Evolutionary conservation across 1,140 invertebrate species (phyloP).

Genomic region (Cydia splendana): DNA sequence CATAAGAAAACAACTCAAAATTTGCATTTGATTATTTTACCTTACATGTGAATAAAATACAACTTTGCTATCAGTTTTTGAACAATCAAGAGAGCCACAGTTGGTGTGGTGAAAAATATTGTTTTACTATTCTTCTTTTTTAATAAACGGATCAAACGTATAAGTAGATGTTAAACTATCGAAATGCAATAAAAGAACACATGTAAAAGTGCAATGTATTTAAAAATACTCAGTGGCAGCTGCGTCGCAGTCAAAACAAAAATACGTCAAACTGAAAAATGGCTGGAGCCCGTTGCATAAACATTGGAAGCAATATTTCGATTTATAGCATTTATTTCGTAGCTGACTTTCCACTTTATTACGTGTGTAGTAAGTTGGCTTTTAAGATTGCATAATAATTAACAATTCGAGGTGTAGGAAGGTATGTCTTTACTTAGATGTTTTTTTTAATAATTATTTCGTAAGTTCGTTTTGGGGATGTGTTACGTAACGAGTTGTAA

Average conservation of each 20-base stretch:
- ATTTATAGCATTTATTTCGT: not conserved
- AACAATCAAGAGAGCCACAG: too few relatives aligned
- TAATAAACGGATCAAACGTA: not conserved
- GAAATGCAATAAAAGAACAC: not conserved
- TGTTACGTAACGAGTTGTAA: not conserved
- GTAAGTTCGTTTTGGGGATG: not conserved
- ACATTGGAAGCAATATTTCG: not conserved
- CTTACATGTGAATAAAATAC: too few relatives aligned
- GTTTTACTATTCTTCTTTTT: too few relatives aligned
- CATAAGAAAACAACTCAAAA: too few relatives aligned
- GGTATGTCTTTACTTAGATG: too few relatives aligned
- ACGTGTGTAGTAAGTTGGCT: not conserved
- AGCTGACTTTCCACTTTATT: not conserved
- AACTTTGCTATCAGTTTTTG: too few relatives aligned
- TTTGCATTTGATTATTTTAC: too few relatives aligned
- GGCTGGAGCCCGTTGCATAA: not conserved
- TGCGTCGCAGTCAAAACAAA: slow-evolving; percentile 16
- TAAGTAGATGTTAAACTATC: not conserved
- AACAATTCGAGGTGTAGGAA: too few relatives aligned
- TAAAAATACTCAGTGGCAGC: not conserved
- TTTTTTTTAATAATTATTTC: not conserved
- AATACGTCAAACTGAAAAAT: slow-evolving; percentile 15
- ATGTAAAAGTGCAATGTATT: not conserved
- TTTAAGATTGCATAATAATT: not conserved
- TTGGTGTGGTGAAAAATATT: too few relatives aligned